Evolutionary conservation across 2,797 vertebrate genomes (phyloP).

Genomic region (Onychomys leucogaster): DNA sequence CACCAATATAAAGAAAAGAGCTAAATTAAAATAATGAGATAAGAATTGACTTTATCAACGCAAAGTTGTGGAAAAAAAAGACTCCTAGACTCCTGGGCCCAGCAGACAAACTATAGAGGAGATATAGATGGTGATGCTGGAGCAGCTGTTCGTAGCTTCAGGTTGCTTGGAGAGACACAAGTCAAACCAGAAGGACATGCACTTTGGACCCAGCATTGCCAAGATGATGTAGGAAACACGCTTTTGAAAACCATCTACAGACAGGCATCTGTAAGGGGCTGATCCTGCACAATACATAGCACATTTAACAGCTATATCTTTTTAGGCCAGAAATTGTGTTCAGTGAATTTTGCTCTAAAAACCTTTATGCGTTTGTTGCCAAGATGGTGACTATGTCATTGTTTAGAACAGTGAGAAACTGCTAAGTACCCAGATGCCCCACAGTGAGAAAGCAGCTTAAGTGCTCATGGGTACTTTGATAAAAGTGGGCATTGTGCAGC

Average conservation of each 20-base stretch:
- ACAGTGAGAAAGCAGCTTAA: not conserved
- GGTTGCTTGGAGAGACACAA: not conserved
- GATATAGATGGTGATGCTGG: fast-evolving
- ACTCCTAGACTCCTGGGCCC: not conserved
- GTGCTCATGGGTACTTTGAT: not conserved
- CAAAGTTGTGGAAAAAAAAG: not conserved
- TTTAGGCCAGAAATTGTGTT: slow-evolving; percentile 7
- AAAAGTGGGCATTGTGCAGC: not conserved
- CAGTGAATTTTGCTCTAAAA: slow-evolving; percentile 9
- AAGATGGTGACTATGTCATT: not conserved
- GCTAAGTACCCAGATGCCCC: not conserved
- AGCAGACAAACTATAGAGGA: not conserved
- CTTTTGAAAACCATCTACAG: not conserved
- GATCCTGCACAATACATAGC: not conserved
- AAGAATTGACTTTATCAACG: not conserved
- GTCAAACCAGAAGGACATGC: not conserved
- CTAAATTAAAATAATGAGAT: not conserved
- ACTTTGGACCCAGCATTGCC: not conserved
- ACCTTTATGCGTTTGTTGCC: not conserved
- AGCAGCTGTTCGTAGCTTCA: no score
- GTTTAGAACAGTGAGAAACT: not conserved
- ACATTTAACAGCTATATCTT: not conserved
- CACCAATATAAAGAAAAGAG: not conserved
- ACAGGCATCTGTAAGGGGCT: not conserved
- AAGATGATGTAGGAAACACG: not conserved